These are phyloP conservation scores for Drosophila melanocephala DNA, from an alignment of 2,888 invertebrate genomes.

Conservation along the genomic window DNA sequence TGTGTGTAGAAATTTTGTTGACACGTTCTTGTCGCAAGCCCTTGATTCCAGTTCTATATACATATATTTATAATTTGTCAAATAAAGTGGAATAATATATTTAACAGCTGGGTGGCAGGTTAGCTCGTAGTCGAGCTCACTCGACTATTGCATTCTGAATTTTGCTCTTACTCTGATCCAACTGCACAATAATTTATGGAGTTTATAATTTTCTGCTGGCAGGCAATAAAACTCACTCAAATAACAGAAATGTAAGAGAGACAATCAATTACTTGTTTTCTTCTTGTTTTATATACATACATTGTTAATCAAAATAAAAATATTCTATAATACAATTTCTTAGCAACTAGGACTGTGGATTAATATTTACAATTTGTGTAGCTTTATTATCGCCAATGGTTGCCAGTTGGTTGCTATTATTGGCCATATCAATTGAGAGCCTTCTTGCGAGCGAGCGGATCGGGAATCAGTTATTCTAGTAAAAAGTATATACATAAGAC, in stretches of 20 bases:
- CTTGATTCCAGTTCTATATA: neutral
- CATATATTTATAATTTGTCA: neutral
- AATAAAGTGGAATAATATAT: neutral
- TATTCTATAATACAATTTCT: constrained; percentile 9
- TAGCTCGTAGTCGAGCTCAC: neutral
- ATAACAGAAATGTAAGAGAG: neutral
- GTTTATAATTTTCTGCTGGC: neutral
- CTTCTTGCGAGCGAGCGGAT: neutral
- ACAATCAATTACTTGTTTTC: neutral
- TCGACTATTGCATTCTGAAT: neutral
- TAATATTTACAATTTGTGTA: constrained; percentile 14
- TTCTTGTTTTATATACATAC: neutral
- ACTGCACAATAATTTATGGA: neutral
- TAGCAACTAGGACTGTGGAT: constrained; percentile 4
- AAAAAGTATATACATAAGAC: constrained; percentile 33
- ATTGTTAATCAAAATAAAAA: neutral
- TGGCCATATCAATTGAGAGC: neutral
- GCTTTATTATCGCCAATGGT: neutral
- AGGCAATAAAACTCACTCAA: neutral
- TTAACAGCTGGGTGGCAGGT: neutral
- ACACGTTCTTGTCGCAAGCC: too few relatives aligned
- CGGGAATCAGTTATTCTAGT: neutral
- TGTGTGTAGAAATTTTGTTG: too few relatives aligned
- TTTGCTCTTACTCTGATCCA: neutral
- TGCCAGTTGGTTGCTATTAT: neutral